A percentile compares a stretch with the other conserved stretches of the same genome.
phyloP scores from a whole-genome alignment of 2,888 invertebrate species.

The Agrotis ipsilon region DNA sequence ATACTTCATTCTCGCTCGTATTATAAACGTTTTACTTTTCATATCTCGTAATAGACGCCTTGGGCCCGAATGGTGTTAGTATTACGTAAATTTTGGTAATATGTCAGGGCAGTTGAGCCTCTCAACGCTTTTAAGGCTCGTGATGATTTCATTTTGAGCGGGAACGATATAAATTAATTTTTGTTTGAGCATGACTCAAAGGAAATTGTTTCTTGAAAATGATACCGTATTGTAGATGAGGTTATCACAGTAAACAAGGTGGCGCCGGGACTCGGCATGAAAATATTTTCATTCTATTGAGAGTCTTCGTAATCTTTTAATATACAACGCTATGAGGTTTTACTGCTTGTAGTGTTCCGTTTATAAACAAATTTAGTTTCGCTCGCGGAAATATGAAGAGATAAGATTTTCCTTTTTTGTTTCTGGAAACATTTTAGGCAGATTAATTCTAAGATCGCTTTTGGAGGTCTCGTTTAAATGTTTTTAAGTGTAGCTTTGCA shows the following conservation, averaged over 20 bases:
- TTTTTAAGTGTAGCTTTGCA: neutral
- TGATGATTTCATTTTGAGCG: constrained; percentile 80
- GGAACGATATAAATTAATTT: constrained; percentile 80
- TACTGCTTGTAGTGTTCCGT: constrained; percentile 45
- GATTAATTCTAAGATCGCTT: constrained; percentile 9
- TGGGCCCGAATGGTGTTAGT: constrained; percentile 83
- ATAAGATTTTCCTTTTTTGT: neutral
- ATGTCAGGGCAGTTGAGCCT: constrained; percentile 78
- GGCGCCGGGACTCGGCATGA: constrained; percentile 65
- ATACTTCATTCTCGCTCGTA: constrained; percentile 88
- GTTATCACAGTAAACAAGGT: constrained; percentile 75
- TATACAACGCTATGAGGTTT: constrained; percentile 60
- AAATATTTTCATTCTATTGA: constrained; percentile 75
- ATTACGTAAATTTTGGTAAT: constrained; percentile 86
- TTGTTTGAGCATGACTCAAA: constrained; percentile 78
- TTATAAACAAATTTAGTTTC: constrained; percentile 55
- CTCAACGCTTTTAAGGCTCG: constrained; percentile 70
- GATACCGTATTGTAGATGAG: constrained; percentile 76
- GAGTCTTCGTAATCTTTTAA: constrained; percentile 74
- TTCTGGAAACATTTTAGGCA: neutral
- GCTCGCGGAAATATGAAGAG: constrained; percentile 8
- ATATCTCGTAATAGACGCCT: constrained; percentile 86
- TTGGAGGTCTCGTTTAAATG: neutral
- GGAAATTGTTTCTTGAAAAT: constrained; percentile 81
- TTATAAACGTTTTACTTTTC: constrained; percentile 89